Conservation (phyloP, 1,140 invertebrate genomes). For the Heliothis virescens region DNA sequence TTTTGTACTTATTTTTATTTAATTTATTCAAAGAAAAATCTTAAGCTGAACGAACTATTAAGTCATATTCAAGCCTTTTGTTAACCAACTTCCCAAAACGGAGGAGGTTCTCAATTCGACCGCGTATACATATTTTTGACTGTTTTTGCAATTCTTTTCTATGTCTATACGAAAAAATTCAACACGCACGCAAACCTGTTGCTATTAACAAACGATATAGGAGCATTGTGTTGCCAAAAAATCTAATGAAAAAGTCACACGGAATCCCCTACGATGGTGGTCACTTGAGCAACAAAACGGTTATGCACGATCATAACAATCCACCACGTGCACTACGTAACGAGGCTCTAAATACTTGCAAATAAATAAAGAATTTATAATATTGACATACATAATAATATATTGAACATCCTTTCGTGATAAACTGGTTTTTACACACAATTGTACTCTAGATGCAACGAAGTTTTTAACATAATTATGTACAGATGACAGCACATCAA, state of each 20-base stretch:
- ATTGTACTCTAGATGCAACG: neutral
- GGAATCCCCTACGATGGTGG: neutral
- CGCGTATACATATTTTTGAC: too few relatives aligned
- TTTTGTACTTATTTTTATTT: neutral
- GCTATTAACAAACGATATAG: slow-evolving; percentile 8
- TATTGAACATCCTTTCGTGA: too few relatives aligned
- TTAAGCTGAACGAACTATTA: too few relatives aligned
- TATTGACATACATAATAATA: neutral
- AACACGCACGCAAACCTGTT: neutral
- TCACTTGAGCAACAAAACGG: slow-evolving; percentile 19
- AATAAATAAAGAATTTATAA: neutral
- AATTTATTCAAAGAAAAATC: too few relatives aligned
- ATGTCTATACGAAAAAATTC: neutral
- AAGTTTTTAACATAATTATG: neutral
- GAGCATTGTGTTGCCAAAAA: slow-evolving; percentile 10
- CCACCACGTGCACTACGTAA: neutral
- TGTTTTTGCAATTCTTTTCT: neutral
- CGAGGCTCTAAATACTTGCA: neutral
- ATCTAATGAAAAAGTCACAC: slow-evolving; percentile 24
- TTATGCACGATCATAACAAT: slow-evolving; percentile 3
- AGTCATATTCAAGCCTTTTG: too few relatives aligned
- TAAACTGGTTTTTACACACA: too few relatives aligned
- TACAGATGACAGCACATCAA: too few relatives aligned
- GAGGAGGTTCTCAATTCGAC: too few relatives aligned
- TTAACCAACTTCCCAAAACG: too few relatives aligned